Conservation (phyloP, 2,113 vertebrate genomes). For the Cynocephalus volans region DNA sequence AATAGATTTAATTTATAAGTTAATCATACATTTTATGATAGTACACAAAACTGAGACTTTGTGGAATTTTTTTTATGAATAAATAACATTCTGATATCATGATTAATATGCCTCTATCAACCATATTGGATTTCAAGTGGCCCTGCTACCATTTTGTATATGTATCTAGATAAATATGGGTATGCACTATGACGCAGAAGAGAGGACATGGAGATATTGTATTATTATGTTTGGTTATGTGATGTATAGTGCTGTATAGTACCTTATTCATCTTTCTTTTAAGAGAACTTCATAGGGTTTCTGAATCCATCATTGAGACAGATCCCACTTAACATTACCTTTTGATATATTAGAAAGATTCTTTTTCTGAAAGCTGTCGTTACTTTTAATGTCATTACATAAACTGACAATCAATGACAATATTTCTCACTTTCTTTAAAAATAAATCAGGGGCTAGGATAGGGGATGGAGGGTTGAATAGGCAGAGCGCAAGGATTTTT, state of each 20-base stretch:
- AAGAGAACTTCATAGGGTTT: background rate
- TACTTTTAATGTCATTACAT: background rate
- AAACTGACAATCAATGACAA: background rate
- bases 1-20: background rate
- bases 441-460: background rate
- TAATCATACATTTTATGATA: background rate
- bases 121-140: background rate
- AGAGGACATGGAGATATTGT: background rate
- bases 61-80: background rate
- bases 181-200: background rate
- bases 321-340: background rate
- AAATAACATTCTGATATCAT: background rate
- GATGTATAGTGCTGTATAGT: background rate
- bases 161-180: background rate
- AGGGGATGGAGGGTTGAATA: no score
- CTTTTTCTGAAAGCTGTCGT: conserved; percentile 30
- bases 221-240: background rate
- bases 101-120: background rate
- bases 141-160: background rate
- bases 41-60: background rate
- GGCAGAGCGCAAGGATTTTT: background rate
- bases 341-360: background rate
- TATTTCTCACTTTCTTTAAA: conserved; percentile 27
- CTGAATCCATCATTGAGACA: background rate
- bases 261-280: background rate